Percentiles rank a stretch among this genome's conserved stretches.
Evolutionary conservation across 1,140 invertebrate genomes (phyloP).

Genomic region (Eurosta solidaginis): DNA sequence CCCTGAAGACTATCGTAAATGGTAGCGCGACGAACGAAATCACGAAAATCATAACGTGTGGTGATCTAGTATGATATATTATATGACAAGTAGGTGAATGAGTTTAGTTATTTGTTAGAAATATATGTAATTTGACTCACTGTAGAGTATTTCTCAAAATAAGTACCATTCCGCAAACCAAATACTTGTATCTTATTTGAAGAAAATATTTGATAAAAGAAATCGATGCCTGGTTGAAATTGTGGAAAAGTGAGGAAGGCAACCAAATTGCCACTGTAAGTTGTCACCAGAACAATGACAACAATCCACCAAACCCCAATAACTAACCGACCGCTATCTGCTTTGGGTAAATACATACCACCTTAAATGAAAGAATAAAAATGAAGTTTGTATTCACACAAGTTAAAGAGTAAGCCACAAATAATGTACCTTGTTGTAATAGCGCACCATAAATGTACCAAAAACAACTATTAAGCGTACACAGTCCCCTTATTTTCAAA

Average conservation of each 20-base stretch:
- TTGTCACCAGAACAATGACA: slow-evolving; percentile 86
- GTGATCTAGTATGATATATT: slow-evolving; percentile 36
- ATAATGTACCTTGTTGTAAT: slow-evolving; percentile 79
- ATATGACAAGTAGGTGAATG: background rate
- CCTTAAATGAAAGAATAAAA: slow-evolving; percentile 62
- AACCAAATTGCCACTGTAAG: slow-evolving; percentile 90
- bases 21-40: slow-evolving; percentile 55
- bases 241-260: slow-evolving; percentile 92
- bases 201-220: slow-evolving; percentile 71
- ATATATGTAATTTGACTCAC: slow-evolving; percentile 48
- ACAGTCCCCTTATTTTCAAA: slow-evolving; percentile 67
- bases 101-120: background rate
- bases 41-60: slow-evolving; percentile 52
- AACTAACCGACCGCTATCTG: slow-evolving; percentile 85
- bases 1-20: slow-evolving; percentile 61
- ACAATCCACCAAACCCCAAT: slow-evolving; percentile 93
- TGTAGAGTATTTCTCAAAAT: slow-evolving; percentile 71
- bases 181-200: slow-evolving; percentile 70
- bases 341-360: slow-evolving; percentile 80
- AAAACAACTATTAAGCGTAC: slow-evolving; percentile 75
- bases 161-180: slow-evolving; percentile 75
- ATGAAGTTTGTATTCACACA: background rate
- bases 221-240: slow-evolving; percentile 77
- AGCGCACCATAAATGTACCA: slow-evolving; percentile 92
- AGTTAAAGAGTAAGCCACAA: background rate